Percentiles rank a stretch among this genome's conserved stretches.
Conservation (phyloP, 2,888 invertebrate genomes). For the Osedax fenrisi region DNA sequence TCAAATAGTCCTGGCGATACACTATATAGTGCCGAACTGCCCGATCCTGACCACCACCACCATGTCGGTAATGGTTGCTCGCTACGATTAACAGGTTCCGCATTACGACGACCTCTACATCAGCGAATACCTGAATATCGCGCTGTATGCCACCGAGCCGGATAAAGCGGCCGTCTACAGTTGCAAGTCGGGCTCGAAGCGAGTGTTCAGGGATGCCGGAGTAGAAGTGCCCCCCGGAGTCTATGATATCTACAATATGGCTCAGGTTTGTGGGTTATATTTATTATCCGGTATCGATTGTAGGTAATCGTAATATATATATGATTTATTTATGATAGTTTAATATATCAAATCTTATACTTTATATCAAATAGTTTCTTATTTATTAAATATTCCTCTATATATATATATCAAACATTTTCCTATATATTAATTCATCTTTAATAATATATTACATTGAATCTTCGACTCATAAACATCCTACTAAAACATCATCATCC, state of each 20-base stretch:
- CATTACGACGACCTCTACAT: conserved; percentile 49
- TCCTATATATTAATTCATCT: no score
- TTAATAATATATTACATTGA: no score
- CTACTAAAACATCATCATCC: neutral
- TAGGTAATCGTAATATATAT: no score
- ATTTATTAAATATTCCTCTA: no score
- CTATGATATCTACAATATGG: conserved; percentile 48
- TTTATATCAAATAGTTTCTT: no score
- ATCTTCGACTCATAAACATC: no score
- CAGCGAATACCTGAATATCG: conserved; percentile 45
- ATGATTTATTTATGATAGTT: neutral
- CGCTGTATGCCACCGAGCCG: conserved; percentile 47
- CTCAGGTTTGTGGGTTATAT: conserved; percentile 41
- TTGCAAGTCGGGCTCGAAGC: conserved; percentile 49
- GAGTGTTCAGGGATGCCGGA: conserved; percentile 47
- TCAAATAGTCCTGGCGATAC: no score
- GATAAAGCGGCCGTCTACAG: conserved; percentile 48
- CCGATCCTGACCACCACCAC: no score
- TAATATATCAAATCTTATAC: neutral
- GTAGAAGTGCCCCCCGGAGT: conserved; percentile 48
- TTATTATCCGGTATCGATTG: no score
- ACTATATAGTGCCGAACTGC: no score
- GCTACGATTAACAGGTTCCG: conserved; percentile 35
- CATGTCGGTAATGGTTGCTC: no score
- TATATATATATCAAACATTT: no score